Evolutionary conservation across 2,797 vertebrate species (phyloP).

Genomic region (Chrosomus eos): DNA sequence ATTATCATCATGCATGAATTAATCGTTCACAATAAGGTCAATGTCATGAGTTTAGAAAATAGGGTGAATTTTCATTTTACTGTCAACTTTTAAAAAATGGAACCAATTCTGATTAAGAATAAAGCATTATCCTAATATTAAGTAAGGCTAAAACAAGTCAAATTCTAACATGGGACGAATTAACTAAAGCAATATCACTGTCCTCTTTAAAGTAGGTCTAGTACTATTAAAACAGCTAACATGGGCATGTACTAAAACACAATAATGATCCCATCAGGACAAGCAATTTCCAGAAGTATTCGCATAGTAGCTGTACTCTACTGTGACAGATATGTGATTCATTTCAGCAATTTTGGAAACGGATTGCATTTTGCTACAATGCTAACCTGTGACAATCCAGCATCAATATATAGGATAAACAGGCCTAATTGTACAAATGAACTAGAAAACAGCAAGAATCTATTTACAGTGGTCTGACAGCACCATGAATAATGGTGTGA

Average conservation of each 20-base stretch:
- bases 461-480: conserved; percentile 26
- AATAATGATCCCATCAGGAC: conserved; percentile 25
- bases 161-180: conserved; percentile 11
- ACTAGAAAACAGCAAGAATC: conserved; percentile 3
- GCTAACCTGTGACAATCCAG: not conserved
- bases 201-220: conserved; percentile 4
- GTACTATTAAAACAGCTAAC: conserved; percentile 13
- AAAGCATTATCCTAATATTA: not conserved
- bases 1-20: not conserved
- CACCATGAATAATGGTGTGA: conserved; percentile 21
- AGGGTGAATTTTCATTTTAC: not conserved
- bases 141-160: not conserved
- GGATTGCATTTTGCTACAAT: conserved; percentile 2
- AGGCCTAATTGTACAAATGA: not conserved
- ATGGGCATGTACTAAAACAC: conserved; percentile 23
- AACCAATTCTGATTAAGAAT: not conserved
- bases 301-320: not conserved
- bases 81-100: not conserved
- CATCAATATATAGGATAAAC: not conserved
- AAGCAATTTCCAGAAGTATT: not conserved
- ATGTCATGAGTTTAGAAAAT: not conserved
- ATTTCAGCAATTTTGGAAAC: conserved; percentile 21
- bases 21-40: not conserved
- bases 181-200: conserved; percentile 11
- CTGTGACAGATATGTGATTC: conserved; percentile 4